A percentile compares a stretch with the other conserved stretches of the same genome.
Conservation (phyloP, 2,888 invertebrate genomes). For the Physocephala rufipes region DNA sequence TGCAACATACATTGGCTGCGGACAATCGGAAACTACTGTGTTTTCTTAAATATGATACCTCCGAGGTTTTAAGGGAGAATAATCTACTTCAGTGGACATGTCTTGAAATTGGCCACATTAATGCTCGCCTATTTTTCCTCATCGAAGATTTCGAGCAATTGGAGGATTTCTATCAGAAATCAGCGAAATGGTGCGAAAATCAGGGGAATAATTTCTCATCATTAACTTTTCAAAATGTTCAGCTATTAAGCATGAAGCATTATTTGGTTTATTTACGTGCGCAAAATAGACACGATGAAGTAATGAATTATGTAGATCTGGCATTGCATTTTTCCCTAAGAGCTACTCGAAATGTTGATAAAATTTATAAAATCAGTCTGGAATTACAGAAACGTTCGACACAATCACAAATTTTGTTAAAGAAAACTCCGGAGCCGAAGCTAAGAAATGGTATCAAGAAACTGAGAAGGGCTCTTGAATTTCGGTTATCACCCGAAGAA, state of each 20-base stretch:
- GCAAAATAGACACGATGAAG: conserved; percentile 47
- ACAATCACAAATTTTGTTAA: conserved; percentile 40
- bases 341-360: conserved; percentile 28
- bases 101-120: conserved; percentile 56
- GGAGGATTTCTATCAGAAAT: conserved; percentile 52
- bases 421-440: neutral
- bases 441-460: conserved; percentile 7
- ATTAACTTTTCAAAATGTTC: conserved; percentile 46
- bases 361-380: conserved; percentile 52
- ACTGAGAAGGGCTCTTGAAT: conserved; percentile 50
- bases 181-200: conserved; percentile 48
- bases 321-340: conserved; percentile 39
- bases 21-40: conserved; percentile 11
- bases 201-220: conserved; percentile 38
- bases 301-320: conserved; percentile 45
- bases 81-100: conserved; percentile 51
- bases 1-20: conserved; percentile 39
- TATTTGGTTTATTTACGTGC: conserved; percentile 57
- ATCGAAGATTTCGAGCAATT: conserved; percentile 52
- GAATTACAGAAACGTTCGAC: conserved; percentile 49
- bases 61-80: neutral
- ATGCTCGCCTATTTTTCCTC: conserved; percentile 57
- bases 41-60: neutral
- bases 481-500: conserved; percentile 49
- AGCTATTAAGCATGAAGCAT: conserved; percentile 51